Evolutionary conservation across 2,113 vertebrate genomes (phyloP).

Genomic region (Plestiodon gilberti): DNA sequence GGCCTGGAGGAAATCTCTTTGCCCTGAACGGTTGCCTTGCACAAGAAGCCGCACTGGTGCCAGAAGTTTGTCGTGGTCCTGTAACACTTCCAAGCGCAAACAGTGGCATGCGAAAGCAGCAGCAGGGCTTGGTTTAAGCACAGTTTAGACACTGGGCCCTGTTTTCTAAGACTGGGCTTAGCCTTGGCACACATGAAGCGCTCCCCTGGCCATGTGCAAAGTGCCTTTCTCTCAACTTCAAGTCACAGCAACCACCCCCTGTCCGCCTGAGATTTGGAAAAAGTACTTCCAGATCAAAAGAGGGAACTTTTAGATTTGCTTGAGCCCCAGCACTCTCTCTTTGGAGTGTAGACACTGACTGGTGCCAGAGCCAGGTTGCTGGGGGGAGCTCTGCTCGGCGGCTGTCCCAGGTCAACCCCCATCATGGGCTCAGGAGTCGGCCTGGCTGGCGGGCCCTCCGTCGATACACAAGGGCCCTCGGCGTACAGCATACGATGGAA

Average conservation of each 20-base stretch:
- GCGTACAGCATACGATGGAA: no score
- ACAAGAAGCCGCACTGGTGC: neutral
- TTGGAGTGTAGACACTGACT: neutral
- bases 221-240: neutral
- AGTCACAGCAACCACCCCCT: no score
- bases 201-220: neutral
- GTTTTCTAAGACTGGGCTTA: neutral
- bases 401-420: no score
- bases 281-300: neutral
- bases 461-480: no score
- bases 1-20: neutral
- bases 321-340: neutral
- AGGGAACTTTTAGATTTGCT: neutral
- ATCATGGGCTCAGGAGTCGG: no score
- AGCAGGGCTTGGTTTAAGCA: neutral
- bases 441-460: no score
- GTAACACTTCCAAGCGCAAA: neutral
- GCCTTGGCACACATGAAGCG: neutral
- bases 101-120: neutral
- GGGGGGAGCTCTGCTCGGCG: no score
- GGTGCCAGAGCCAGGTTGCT: no score
- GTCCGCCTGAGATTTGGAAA: neutral
- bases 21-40: neutral
- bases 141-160: neutral
- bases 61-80: neutral